Percentiles rank a stretch among this genome's conserved stretches.
Conservation (phyloP, 1,140 invertebrate genomes). For the Cataglyphis hispanica region DNA sequence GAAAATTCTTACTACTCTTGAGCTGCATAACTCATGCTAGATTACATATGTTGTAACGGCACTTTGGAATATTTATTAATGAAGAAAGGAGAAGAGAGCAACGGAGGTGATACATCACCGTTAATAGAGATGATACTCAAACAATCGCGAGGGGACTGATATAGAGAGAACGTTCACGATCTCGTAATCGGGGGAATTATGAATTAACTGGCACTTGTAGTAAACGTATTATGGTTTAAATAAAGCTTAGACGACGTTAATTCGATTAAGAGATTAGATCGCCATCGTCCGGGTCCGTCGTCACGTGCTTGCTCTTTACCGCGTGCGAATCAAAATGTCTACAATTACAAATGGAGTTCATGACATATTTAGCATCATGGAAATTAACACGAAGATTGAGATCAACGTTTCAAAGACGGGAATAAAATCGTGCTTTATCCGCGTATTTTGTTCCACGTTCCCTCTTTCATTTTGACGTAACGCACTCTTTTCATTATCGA, state of each 20-base stretch:
- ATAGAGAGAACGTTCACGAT: slow-evolving; percentile 6
- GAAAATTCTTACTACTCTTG: slow-evolving; percentile 18
- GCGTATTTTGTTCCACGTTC: not conserved
- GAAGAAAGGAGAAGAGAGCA: slow-evolving; percentile 34
- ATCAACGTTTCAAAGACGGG: not conserved
- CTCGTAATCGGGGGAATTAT: slow-evolving; percentile 6
- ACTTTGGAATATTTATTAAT: slow-evolving; percentile 41
- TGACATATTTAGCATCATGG: not conserved
- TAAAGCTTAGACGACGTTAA: slow-evolving; percentile 19
- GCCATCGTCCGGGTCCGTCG: not conserved
- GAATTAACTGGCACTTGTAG: slow-evolving; percentile 45
- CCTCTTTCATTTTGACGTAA: not conserved
- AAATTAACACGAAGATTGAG: not conserved
- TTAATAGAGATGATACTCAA: slow-evolving; percentile 40
- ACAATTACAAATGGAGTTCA: slow-evolving; percentile 1
- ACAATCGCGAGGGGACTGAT: slow-evolving; percentile 26
- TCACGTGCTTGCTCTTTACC: not conserved
- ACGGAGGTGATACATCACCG: slow-evolving; percentile 44
- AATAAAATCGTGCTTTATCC: not conserved
- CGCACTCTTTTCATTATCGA: not conserved
- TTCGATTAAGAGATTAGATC: slow-evolving; percentile 40
- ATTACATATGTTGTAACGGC: slow-evolving; percentile 26
- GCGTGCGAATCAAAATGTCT: slow-evolving; percentile 30
- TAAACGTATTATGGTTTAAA: slow-evolving; percentile 51
- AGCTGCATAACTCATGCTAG: slow-evolving; percentile 11